Percentiles rank a stretch among this genome's conserved stretches.
Conservation (phyloP, 2,888 invertebrate species). For the Xestia sexstrigata region DNA sequence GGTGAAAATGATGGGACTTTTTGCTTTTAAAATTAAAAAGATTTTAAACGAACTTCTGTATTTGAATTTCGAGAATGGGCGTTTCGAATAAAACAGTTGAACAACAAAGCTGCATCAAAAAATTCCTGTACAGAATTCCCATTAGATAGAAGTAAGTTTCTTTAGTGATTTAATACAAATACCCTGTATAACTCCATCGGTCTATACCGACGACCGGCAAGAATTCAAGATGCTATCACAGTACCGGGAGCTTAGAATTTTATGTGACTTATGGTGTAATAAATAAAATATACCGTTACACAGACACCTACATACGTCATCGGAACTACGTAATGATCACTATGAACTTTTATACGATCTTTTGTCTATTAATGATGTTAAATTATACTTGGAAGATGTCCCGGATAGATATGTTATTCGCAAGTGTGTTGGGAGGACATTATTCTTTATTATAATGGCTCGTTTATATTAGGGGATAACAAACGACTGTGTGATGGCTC, state of each 20-base stretch:
- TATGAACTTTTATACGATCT: conserved; percentile 61
- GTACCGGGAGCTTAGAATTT: conserved; percentile 85
- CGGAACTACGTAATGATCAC: conserved; percentile 69
- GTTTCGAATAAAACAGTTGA: conserved; percentile 18
- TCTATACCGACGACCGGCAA: conserved; percentile 72
- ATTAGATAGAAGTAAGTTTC: conserved; percentile 26
- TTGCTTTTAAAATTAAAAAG: background rate
- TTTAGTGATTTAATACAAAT: conserved; percentile 52
- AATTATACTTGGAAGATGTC: conserved; percentile 57
- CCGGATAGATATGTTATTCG: conserved; percentile 59
- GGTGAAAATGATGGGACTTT: background rate
- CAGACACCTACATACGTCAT: conserved; percentile 87
- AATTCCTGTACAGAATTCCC: conserved; percentile 31
- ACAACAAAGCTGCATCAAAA: conserved; percentile 11
- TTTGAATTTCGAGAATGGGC: conserved; percentile 17
- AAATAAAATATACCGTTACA: conserved; percentile 87
- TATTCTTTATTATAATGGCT: conserved; percentile 56
- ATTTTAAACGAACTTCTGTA: background rate
- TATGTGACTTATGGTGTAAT: conserved; percentile 88
- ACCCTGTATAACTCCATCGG: conserved; percentile 65
- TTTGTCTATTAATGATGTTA: conserved; percentile 55
- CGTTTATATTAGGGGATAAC: conserved; percentile 53
- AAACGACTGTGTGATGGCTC: conserved; percentile 33
- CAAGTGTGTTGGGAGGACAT: conserved; percentile 53
- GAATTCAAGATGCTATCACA: conserved; percentile 87